These are phyloP conservation scores for Ia io DNA, from an alignment of 2,113 vertebrate species.

Conservation along the genomic window DNA sequence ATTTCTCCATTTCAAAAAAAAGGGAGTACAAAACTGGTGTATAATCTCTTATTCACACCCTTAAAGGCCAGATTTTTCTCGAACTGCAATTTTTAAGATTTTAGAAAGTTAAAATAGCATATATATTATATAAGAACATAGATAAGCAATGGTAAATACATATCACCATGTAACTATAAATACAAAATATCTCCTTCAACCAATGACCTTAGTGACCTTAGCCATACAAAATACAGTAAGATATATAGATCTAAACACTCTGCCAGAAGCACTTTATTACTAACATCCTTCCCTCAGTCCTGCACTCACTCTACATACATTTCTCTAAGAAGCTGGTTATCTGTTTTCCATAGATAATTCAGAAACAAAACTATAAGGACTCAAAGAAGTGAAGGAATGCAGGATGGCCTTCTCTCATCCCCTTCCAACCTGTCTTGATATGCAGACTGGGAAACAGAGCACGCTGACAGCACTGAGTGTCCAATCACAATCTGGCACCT, in stretches of 20 bases:
- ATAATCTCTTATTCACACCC: neutral
- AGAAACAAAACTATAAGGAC: slow-evolving; percentile 12
- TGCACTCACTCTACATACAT: neutral
- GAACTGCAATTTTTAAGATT: neutral
- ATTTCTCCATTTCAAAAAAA: slow-evolving; percentile 30
- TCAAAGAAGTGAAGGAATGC: neutral
- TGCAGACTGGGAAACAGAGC: neutral
- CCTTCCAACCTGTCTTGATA: neutral
- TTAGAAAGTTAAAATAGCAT: slow-evolving; percentile 3
- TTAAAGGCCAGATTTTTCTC: neutral
- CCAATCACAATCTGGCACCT: neutral
- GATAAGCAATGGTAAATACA: neutral
- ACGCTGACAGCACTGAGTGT: neutral
- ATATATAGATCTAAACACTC: neutral
- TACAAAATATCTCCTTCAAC: slow-evolving; percentile 8
- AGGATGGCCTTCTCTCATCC: neutral
- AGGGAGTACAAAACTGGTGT: neutral
- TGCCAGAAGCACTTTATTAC: neutral
- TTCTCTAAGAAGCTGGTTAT: neutral
- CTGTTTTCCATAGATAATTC: neutral
- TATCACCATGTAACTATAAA: neutral
- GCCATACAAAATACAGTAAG: slow-evolving; percentile 12
- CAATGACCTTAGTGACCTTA: neutral
- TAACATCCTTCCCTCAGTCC: slow-evolving; percentile 5
- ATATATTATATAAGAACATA: neutral